Evolutionary conservation across 2,113 vertebrate species (phyloP).

Genomic region (Phylloscopus whistleri): DNA sequence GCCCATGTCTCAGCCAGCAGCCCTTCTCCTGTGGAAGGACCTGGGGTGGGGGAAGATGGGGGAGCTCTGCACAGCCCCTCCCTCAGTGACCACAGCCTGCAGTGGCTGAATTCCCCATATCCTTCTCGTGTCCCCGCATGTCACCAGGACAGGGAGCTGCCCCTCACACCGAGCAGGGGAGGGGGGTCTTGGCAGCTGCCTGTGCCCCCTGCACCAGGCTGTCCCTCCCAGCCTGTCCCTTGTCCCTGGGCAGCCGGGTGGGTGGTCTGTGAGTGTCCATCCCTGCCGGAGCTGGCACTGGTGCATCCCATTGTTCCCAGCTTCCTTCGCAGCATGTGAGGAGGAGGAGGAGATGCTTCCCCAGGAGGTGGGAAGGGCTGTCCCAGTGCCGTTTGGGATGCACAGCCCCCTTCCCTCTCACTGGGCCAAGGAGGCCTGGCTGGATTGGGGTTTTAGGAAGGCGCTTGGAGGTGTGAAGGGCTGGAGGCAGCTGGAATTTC

Average conservation of each 20-base stretch:
- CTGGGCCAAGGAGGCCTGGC: background rate
- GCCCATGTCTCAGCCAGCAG: background rate
- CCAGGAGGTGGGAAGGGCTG: background rate
- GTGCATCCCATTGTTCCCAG: background rate
- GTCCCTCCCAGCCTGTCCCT: background rate
- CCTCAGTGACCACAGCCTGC: background rate
- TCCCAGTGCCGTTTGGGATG: background rate
- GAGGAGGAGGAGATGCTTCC: background rate
- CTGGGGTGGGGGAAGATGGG: background rate
- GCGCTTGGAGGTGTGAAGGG: background rate
- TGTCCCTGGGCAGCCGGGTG: background rate
- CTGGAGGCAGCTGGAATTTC: conserved; percentile 25
- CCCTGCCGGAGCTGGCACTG: background rate
- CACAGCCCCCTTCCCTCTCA: background rate
- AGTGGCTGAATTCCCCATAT: fast-evolving
- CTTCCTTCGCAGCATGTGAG: background rate
- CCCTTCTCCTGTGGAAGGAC: background rate
- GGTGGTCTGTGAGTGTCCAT: background rate
- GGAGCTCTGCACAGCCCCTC: background rate
- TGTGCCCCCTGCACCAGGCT: background rate
- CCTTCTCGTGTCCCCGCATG: fast-evolving
- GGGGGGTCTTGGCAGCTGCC: background rate
- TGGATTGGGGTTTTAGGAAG: background rate
- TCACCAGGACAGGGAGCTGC: background rate
- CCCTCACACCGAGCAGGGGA: background rate